These are phyloP conservation scores for Lerista edwardsae DNA, from an alignment of 2,797 vertebrate species.

Conservation along the genomic window DNA sequence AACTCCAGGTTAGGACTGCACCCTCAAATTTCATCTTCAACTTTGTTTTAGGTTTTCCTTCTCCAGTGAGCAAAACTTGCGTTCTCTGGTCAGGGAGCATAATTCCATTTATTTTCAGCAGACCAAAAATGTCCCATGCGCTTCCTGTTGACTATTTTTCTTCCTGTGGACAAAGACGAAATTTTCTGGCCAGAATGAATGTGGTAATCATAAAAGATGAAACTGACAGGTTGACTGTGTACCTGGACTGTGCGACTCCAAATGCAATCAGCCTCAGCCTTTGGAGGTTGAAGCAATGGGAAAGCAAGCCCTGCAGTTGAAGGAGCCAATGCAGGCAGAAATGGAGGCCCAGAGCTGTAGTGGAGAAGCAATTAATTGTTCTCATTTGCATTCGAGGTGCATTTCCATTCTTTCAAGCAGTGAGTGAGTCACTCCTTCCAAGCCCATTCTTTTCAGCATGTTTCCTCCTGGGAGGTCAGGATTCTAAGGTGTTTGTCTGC, in stretches of 20 bases:
- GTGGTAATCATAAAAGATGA: neutral
- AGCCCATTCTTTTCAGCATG: slow-evolving; percentile 24
- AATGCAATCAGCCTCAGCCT: neutral
- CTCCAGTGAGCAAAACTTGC: neutral
- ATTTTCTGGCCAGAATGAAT: neutral
- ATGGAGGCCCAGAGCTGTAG: slow-evolving; percentile 4
- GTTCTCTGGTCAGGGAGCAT: neutral
- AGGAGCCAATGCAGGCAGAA: slow-evolving; percentile 6
- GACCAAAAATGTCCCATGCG: neutral
- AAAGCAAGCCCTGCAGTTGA: neutral
- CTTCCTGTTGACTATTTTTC: neutral
- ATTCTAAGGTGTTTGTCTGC: slow-evolving; percentile 36
- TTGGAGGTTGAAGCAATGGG: neutral
- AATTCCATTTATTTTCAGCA: neutral
- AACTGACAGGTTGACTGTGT: neutral
- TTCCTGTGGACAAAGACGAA: neutral
- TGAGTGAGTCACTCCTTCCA: slow-evolving; percentile 31
- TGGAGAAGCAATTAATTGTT: slow-evolving; percentile 5
- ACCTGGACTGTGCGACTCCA: neutral
- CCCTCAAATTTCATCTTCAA: neutral
- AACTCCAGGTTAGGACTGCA: neutral
- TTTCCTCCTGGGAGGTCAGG: slow-evolving; percentile 26
- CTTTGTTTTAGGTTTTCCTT: neutral
- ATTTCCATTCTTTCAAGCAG: slow-evolving; percentile 27
- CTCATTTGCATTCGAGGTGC: slow-evolving; percentile 33